These are phyloP conservation scores for Drosophila antonietae DNA, from an alignment of 2,888 invertebrate genomes.

Conservation along the genomic window DNA sequence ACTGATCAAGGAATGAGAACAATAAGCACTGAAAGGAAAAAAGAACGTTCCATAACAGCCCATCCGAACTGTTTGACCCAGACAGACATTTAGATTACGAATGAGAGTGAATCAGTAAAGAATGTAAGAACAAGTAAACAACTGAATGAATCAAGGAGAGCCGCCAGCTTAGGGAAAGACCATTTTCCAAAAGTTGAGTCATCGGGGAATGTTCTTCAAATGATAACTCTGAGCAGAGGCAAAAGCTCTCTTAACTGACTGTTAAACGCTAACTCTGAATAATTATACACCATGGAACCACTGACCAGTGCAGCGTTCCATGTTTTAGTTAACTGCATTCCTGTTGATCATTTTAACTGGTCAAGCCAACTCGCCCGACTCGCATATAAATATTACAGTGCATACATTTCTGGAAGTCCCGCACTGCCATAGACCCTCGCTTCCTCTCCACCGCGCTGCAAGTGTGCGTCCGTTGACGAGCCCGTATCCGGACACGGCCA, in stretches of 20 bases:
- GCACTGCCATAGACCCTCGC: not conserved
- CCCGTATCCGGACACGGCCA: slow-evolving; percentile 26
- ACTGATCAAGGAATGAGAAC: not conserved
- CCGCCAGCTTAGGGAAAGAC: too few species aligned
- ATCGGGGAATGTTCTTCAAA: not conserved
- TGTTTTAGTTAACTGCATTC: slow-evolving; percentile 14
- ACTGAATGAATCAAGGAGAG: not conserved
- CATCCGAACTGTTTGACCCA: not conserved
- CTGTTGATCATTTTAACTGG: slow-evolving; percentile 7
- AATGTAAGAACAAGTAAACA: not conserved
- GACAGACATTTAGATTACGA: not conserved
- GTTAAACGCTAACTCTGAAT: not conserved
- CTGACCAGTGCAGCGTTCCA: too few species aligned
- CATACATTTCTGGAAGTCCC: slow-evolving; percentile 10
- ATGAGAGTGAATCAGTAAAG: not conserved
- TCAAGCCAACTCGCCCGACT: slow-evolving; percentile 21
- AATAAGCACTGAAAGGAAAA: not conserved
- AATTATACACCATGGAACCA: not conserved
- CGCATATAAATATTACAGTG: slow-evolving; percentile 42
- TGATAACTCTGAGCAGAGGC: not conserved
- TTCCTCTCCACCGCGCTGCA: not conserved
- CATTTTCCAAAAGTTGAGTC: not conserved
- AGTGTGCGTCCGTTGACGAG: not conserved
- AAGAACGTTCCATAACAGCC: not conserved
- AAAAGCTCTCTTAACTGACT: not conserved